Evolutionary conservation across 2,888 invertebrate species (phyloP), one percentile per base, ranked within the genome.

Genomic region (Netelia melanura): DNA sequence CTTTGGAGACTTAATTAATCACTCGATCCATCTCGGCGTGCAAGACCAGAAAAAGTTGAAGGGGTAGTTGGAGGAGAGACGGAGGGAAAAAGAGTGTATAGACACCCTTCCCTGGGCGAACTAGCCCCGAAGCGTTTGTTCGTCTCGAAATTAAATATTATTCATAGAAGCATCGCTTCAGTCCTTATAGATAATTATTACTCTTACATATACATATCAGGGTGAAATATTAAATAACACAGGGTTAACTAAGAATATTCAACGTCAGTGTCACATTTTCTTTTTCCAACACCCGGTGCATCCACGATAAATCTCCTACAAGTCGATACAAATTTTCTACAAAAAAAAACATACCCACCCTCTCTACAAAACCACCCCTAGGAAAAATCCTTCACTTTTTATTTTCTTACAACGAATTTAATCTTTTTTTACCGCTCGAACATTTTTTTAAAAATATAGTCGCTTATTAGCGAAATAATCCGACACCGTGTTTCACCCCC

Each of bases 1-100:
- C 85, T 85, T 78, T 78, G 85, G 65, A 65, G 76, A 83, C 86
- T 86, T 84, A 86, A 88, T 89, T 87, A 88, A 88, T 87, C 77
- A 84, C 84, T 81, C 82, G 83, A 67, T 75, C 65, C 62, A 58
- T 62, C 76, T 70, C 23, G 64, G 25, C 6, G 3, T 14, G 44
- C n/a, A 64, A 70, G 71, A 67, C 10, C 56, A 64, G 52, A 14
- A 54, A 58, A 17, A 78, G 30, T 64, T 43, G 44, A 25, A 61
- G 44, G 54, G 14, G 17, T 17, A 21, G 21, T 21, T 38, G 2
- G 54, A 23, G 30, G 38, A 77, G 61, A 61, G 5, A 48, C 25
- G 14, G 30, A 68, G 70, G 6, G n/a, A 62, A 10, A 10, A 23
- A 8, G 48, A 1, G 21, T 17, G 23, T 21, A 54, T 17, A 52